phyloP scores from a whole-genome alignment of 2,113 vertebrate species.

The Zootoca vivipara region DNA sequence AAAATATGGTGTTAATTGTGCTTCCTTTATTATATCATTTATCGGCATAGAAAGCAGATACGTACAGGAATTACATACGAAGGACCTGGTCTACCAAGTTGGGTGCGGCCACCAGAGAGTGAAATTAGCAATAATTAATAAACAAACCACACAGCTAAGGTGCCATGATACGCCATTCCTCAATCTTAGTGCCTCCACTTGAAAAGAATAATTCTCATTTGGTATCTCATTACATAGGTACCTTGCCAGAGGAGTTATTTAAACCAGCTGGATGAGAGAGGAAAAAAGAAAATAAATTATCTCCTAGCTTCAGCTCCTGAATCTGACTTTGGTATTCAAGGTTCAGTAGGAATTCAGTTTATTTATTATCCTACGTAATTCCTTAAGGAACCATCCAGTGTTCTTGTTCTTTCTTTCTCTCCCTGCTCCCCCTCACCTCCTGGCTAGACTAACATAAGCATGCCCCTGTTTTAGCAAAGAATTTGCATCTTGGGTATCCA shows the following conservation, averaged over 20 bases:
- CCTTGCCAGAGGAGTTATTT: conserved; percentile 8
- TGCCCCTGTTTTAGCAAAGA: neutral
- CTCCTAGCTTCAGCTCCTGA: conserved; percentile 10
- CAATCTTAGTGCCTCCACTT: neutral
- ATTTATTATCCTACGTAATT: neutral
- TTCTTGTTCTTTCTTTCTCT: neutral
- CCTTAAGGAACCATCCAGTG: neutral
- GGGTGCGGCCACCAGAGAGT: neutral
- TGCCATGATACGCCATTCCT: neutral
- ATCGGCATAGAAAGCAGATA: neutral
- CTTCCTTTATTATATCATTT: conserved; percentile 10
- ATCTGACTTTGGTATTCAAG: neutral
- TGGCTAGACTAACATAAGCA: neutral
- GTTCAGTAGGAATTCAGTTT: neutral
- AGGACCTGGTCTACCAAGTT: neutral
- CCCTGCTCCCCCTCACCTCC: neutral
- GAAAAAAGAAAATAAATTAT: neutral
- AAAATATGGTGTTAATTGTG: neutral
- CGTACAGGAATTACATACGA: neutral
- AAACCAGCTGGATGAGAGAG: neutral
- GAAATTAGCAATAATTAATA: neutral
- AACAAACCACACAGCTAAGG: neutral
- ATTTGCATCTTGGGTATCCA: neutral
- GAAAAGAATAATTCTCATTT: neutral
- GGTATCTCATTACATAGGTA: neutral